Evolutionary conservation across 2,113 vertebrate species (phyloP).

Genomic region (Festucalex cinctus): DNA sequence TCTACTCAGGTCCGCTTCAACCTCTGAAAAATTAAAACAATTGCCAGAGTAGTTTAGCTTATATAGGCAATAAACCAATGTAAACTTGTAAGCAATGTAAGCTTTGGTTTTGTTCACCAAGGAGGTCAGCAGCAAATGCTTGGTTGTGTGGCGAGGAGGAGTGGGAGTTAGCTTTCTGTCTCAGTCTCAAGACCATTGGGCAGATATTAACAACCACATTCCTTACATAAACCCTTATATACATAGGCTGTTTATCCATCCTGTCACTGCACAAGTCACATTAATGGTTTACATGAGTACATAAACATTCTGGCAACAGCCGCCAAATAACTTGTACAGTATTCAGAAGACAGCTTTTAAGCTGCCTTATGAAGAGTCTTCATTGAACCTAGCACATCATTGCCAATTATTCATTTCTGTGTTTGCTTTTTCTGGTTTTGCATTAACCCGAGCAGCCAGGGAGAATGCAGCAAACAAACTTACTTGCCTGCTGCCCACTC

Average conservation of each 20-base stretch:
- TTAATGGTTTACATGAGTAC: neutral
- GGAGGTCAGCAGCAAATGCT: constrained; percentile 42
- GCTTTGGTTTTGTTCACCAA: constrained; percentile 30
- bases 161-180: constrained; percentile 47
- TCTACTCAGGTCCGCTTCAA: no score
- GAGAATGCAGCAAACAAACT: constrained; percentile 19
- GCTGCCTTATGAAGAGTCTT: no score
- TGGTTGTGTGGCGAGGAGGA: constrained; percentile 43
- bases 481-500: constrained; percentile 35
- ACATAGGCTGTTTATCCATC: constrained; percentile 15
- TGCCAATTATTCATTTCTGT: constrained; percentile 24
- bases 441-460: constrained; percentile 30
- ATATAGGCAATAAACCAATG: no score
- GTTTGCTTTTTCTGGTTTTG: constrained; percentile 19
- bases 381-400: no score
- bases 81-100: no score
- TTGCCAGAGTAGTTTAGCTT: no score
- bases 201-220: constrained; percentile 36
- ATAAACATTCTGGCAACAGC: no score
- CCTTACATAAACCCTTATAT: constrained; percentile 50
- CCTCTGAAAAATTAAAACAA: no score
- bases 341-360: no score
- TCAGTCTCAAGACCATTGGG: constrained; percentile 18
- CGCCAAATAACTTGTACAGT: no score
- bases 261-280: neutral